A percentile compares a stretch with the other conserved stretches of the same genome.
phyloP scores from a whole-genome alignment of 2,113 vertebrate genomes.

The Martes martes region DNA sequence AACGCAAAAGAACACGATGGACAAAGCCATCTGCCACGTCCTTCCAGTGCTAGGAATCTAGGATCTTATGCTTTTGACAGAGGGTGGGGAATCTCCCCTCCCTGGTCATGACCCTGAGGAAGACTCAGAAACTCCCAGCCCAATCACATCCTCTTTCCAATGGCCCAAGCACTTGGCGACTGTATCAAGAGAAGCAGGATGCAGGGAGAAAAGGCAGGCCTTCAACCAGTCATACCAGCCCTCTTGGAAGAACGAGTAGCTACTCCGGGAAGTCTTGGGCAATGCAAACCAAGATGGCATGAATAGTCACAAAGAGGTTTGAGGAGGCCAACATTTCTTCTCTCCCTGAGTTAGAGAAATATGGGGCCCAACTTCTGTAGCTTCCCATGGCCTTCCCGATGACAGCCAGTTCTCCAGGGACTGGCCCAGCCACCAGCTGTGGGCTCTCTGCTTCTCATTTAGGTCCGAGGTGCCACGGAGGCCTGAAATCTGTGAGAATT shows the following conservation, averaged over 20 bases:
- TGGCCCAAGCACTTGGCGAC: accelerated
- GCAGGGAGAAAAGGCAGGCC: not conserved
- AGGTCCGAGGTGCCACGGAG: not conserved
- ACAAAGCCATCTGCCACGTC: not conserved
- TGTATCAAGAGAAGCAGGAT: not conserved
- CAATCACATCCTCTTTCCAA: not conserved
- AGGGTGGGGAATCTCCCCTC: not conserved
- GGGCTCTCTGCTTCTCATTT: not conserved
- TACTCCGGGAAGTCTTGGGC: not conserved
- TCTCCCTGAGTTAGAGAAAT: not conserved
- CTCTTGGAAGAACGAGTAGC: not conserved
- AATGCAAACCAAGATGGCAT: not conserved
- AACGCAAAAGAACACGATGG: not conserved
- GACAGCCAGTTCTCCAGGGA: not conserved
- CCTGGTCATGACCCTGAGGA: not conserved
- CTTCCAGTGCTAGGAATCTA: not conserved
- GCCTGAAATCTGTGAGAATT: not conserved
- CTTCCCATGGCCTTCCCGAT: not conserved
- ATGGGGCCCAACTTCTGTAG: accelerated
- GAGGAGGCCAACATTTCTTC: not conserved
- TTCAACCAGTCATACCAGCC: not conserved
- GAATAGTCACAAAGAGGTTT: not conserved
- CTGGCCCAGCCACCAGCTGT: not conserved
- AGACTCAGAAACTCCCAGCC: not conserved
- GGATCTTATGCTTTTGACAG: not conserved